Evolutionary conservation across 2,797 vertebrate genomes (phyloP), one percentile per base, ranked within the genome.

Genomic region (Lophius americanus): DNA sequence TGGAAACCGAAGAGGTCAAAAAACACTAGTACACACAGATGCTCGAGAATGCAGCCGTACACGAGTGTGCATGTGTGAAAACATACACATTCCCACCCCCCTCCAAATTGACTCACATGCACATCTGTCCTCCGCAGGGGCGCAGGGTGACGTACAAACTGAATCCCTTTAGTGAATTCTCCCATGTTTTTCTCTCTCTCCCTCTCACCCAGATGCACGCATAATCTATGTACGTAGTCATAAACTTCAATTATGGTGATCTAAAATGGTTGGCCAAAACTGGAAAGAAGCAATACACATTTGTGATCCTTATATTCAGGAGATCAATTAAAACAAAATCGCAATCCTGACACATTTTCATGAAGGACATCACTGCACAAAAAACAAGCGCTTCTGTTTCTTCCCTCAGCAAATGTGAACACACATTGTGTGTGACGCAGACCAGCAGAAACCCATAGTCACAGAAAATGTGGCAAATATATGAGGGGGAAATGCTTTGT

Each of bases 41-140:
- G 86, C 84, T 81, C 12, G 23, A 75, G 55, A 55, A 64, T 82
- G 73, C 78, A 78, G 84, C 79, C 57, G 57, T 37, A 72, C 50
- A 7, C 3, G 9, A 71, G 64, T 7, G 64, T 43, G 74, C 9
- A 32, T 23, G n/a, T n/a, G 38, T 38, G 55, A 54, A 77, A 60
- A 81, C 68, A 73, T 72, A 83, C 76, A 79, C 55, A 70, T 60
- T 68, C 63, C 37, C 60, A 69, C 72, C 74, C 73, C 67, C 77
- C 75, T n/a, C 50, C 68, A 33, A 64, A 79, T 68, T 48, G 14
- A 13, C 78, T 56, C 72, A 51, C 88, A 76, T 68, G 83, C 86
- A 90, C 91, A 93, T 92, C 91, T 91, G 90, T 85, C 75, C 88
- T 92, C 88, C 88, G 42, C 86, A 84, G 92, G 90, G 90, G 92